Evolutionary conservation across 2,888 invertebrate genomes (phyloP), one percentile per base, ranked within the genome.

Genomic region (Carabus problematicus): DNA sequence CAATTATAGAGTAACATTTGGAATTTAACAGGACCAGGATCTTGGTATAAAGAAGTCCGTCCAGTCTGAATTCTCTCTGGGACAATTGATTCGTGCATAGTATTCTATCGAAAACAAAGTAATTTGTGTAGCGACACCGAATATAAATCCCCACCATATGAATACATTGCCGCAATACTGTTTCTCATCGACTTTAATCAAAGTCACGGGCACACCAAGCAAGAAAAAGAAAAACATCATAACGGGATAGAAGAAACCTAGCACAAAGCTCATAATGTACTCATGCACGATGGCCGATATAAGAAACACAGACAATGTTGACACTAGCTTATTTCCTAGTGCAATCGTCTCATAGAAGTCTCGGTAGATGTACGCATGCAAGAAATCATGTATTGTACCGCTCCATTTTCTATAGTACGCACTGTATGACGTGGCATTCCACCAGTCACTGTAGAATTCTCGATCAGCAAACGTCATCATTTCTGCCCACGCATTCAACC

Each of bases 331-430:
- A n/a, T 82, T 80, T 0, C 81, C 0, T 87, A 69, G 55, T 16
- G 82, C 74, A 41, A 82, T 74, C 60, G 95, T 95, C 75, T 88
- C 89, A 82, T 95, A 96, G 70, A 98, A 86, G 4, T 90, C 89
- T 75, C 95, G 93, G 12, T 69, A 69, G 9, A 69, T 61, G 14
- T 69, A 69, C 0, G 54, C 14, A 12, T 69, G 62, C 0, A 98
- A 85, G 97, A 97, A 98, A 74, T 95, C 94, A 79, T 97, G 93
- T 0, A 98, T 96, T 0, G 97, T 91, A 12, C 94, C 87, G 80
- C 98, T 98, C 98, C 98, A 98, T 4, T 92, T 92, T 14, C 96
- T 88, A 81, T 94, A 97, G 81, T 91, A 98, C 11, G 84, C 85
- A 0, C 89, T 88, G 81, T 90, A 96, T 11, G 89, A 89, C 0